These are phyloP conservation scores for Antidorcas marsupialis DNA, from an alignment of 2,113 vertebrate genomes.

Conservation along the genomic window DNA sequence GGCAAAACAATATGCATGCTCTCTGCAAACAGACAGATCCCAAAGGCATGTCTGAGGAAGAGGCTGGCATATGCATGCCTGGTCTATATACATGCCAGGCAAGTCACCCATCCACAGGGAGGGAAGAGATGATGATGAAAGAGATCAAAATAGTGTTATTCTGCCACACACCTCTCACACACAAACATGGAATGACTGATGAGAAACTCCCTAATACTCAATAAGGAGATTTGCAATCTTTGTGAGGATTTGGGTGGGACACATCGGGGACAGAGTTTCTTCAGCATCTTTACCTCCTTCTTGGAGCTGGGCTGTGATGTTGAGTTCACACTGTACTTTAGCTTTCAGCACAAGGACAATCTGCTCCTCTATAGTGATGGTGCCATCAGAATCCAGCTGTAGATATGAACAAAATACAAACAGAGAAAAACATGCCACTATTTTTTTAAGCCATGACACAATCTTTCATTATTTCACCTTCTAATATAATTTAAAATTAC, in stretches of 20 bases:
- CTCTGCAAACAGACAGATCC: not conserved
- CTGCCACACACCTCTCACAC: not conserved
- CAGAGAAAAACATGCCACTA: not conserved
- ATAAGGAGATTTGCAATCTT: not conserved
- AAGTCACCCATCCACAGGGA: not conserved
- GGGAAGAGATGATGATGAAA: not conserved
- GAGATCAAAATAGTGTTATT: not conserved
- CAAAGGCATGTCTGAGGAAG: not conserved
- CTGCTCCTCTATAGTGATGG: constrained; percentile 89
- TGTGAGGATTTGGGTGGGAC: too few species aligned
- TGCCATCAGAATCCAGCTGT: constrained; percentile 84
- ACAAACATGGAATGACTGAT: not conserved
- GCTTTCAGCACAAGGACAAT: constrained; percentile 88
- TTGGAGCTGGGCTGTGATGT: constrained; percentile 82
- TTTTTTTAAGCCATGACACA: not conserved
- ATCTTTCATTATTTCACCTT: not conserved
- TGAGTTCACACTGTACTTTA: constrained; percentile 86
- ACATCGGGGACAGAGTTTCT: not conserved
- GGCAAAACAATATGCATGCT: not conserved
- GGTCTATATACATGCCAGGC: not conserved
- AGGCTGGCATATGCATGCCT: too few species aligned
- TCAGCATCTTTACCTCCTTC: constrained; percentile 70
- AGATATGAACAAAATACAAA: not conserved
- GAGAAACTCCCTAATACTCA: not conserved
- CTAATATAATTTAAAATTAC: not conserved